Evolutionary conservation across 1,140 invertebrate species (phyloP), one percentile per base, ranked within the genome.

Genomic region (Wiebesia pumilae): DNA sequence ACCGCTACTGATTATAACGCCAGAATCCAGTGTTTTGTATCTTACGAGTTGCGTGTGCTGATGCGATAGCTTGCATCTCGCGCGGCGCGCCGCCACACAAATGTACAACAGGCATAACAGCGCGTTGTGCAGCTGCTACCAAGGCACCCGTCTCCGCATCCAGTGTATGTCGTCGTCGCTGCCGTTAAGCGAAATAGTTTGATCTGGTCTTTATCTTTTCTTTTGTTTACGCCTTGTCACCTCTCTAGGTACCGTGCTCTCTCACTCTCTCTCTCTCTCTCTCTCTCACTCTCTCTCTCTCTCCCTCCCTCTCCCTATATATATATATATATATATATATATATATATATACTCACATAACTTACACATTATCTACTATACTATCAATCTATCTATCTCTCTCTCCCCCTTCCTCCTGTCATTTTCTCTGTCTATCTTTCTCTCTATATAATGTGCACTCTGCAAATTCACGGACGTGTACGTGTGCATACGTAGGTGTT

Each of bases 191-290:
- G 19, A 21, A 47, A 81, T 81, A 43, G 6, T 75, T n/a, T 14
- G 38, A 81, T 81, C 67, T 51, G 21, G 40, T 54, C 81, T 77
- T 79, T 85, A 89, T 85, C 88, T 91, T 90, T 91, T 91, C 92
- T 93, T 92, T 93, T 93, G 92, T 93, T 93, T 93, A 93, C 92
- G 91, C 91, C 92, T 93, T 93, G 92, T 93, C 92, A 93, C 90
- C 92, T 89, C 90, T 65, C 71, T 81, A 43, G 47, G 65, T 75
- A 19, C 43, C 35, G 40, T 7, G 3, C 38, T 75, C 10, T 35
- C 47, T 54, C 58, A 9, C 40, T 54, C 27, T n/a, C 24, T 47
- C 6, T 2, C 38, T n/a, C 7, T 14, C 27, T 35, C 19, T 24
- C 10, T 33, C 24, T 82, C 16, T n/a, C 47, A 7, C 19, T 12